Base-by-base conservation (phyloP, 2,113 vertebrate species). In the Tenebrosternarchus preto region DNA sequence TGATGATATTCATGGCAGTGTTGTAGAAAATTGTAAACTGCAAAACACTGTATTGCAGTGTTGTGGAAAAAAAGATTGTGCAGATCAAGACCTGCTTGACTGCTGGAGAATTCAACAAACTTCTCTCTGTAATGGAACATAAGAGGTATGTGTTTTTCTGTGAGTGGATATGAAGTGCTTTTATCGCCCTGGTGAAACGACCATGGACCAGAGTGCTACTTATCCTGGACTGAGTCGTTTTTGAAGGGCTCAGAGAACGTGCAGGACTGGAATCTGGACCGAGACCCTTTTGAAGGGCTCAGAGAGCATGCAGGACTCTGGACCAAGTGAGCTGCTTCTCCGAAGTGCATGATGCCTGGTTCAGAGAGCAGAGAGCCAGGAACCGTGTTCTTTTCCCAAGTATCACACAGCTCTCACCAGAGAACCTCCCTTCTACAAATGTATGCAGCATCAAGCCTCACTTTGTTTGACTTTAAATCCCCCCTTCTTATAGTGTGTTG, bases 161-260 rank as follows among this genome's bases (percentile, higher is more conserved):
- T 20, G 25, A 63, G 67, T 63, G 63, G 69, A 6, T 66, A 19
- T 77, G 74, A 77, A 82, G 60, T 59, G 75, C 75, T 82, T 53
- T 77, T 72, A 71, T 53, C 43, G 50, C 66, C 16, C 60, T 66
- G 60, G 43, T 76, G 70, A 57, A 67, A 69, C 46, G 68, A 66
- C 73, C 33, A 70, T 71, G 68, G 27, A n/a, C 29, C 36, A 33
- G 33, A 73, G 50, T 43, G 53, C 19, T 59, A 31, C 75, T 76
- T 33, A 53, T 76, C 39, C 74, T 53, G 60, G 9, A 76, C 59
- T 53, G 74, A 2, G 19, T n/a, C 46, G 20, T 50, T 57, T 33
- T 55, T 17, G 55, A 66, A 66, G 27, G 59, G 11, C 17, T 3
- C 24, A 24, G 56, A 77, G 64, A 68, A 27, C 12, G 8, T n/a